phyloP scores from a whole-genome alignment of 2,113 vertebrate genomes.

The Callopanchax toddi region DNA sequence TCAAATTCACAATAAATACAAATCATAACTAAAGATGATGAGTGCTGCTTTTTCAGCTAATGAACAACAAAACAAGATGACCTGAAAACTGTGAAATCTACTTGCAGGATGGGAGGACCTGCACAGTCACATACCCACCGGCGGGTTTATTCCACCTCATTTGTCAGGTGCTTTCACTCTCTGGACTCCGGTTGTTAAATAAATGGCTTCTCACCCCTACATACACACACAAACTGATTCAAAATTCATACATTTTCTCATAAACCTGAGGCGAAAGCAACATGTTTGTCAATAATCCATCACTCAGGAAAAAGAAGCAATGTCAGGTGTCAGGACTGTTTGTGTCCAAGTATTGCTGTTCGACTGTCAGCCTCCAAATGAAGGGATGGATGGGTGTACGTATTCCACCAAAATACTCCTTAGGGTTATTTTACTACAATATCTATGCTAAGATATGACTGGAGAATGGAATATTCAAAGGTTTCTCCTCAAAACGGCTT shows the following conservation, averaged over 20 bases:
- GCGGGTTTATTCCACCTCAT: not conserved
- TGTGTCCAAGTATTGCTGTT: constrained; percentile 11
- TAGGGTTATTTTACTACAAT: constrained; percentile 32
- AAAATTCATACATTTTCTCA: not conserved
- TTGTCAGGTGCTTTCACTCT: constrained; percentile 25
- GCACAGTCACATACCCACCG: not conserved
- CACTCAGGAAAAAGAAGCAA: constrained; percentile 9
- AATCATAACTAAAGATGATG: not conserved
- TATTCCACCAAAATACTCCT: not conserved
- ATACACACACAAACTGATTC: not conserved
- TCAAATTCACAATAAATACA: too few species aligned
- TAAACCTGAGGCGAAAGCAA: constrained; percentile 26
- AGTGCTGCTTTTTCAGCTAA: not conserved
- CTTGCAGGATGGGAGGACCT: too few species aligned
- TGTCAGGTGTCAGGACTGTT: constrained; percentile 26
- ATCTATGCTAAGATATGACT: constrained; percentile 36
- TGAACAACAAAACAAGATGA: not conserved
- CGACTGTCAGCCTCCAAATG: constrained; percentile 2
- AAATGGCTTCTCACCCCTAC: constrained; percentile 10
- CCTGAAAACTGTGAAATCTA: rapidly evolving
- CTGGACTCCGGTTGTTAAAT: constrained; percentile 7
- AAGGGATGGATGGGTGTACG: constrained; percentile 9
- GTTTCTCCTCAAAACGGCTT: not conserved
- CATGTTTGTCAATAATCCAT: constrained; percentile 46
- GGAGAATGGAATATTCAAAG: too few species aligned